Evolutionary conservation across 2,797 vertebrate genomes (phyloP).

Genomic region (Ciconia nigra): DNA sequence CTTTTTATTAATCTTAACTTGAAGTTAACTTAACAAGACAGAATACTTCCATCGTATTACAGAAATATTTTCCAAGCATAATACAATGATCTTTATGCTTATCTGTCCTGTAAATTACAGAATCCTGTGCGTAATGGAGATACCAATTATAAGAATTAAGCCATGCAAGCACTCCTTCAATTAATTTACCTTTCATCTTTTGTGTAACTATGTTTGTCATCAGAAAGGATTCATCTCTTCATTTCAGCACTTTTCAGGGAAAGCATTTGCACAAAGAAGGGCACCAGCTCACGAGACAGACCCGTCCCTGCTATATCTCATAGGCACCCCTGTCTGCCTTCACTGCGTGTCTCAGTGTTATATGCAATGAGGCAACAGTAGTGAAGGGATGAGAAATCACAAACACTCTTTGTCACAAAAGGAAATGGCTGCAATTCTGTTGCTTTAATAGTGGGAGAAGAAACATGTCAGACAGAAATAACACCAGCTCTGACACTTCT

Average conservation of each 20-base stretch:
- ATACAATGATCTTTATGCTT: not conserved
- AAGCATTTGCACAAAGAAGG: not conserved
- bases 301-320: rapidly evolving
- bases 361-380: not conserved
- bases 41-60: not conserved
- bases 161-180: not conserved
- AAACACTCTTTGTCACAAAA: not conserved
- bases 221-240: not conserved
- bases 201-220: not conserved
- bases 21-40: not conserved
- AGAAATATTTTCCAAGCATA: not conserved
- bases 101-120: not conserved
- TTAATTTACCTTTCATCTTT: not conserved
- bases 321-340: not conserved
- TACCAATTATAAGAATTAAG: not conserved
- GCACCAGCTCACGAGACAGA: rapidly evolving
- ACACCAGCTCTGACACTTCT: not conserved
- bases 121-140: not conserved
- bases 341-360: not conserved
- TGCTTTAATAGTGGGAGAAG: not conserved
- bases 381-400: not conserved
- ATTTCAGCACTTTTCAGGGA: not conserved
- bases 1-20: not conserved
- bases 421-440: not conserved
- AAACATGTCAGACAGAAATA: not conserved